These are phyloP conservation scores for Daktulosphaira vitifoliae DNA, from an alignment of 1,140 invertebrate species.

Conservation along the genomic window DNA sequence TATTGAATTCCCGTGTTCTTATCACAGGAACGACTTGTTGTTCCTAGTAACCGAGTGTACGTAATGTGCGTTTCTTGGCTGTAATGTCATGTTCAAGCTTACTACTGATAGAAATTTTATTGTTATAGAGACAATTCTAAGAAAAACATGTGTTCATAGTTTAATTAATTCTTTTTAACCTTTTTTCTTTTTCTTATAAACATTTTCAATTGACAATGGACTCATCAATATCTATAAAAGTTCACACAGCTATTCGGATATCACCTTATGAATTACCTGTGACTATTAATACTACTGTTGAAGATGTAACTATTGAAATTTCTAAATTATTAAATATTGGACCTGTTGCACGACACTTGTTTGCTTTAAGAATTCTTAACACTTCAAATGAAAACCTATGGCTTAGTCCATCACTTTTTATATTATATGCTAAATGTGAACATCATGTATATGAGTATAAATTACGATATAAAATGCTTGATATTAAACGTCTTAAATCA, in stretches of 20 bases:
- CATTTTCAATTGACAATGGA: too few species aligned
- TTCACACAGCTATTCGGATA: not conserved
- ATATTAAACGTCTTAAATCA: slow-evolving; percentile 53
- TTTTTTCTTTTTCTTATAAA: too few species aligned
- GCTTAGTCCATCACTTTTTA: slow-evolving; percentile 49
- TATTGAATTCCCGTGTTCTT: too few species aligned
- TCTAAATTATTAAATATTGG: slow-evolving; percentile 61
- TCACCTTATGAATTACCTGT: slow-evolving; percentile 10
- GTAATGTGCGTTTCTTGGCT: too few species aligned
- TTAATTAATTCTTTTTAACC: too few species aligned
- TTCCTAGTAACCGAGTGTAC: too few species aligned
- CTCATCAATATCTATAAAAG: slow-evolving; percentile 24
- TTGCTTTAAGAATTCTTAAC: slow-evolving; percentile 59
- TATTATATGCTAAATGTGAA: slow-evolving; percentile 19
- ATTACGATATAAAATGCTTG: slow-evolving; percentile 63
- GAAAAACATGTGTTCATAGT: too few species aligned
- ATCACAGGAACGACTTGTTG: too few species aligned
- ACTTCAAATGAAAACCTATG: slow-evolving; percentile 53
- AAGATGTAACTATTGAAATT: slow-evolving; percentile 62
- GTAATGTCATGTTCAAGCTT: too few species aligned
- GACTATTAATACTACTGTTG: slow-evolving; percentile 45
- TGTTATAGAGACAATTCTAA: too few species aligned
- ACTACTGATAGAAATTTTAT: too few species aligned
- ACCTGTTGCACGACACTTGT: slow-evolving; percentile 65
- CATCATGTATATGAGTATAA: slow-evolving; percentile 59